These are phyloP conservation scores for Odontophorus gujanensis DNA, from an alignment of 2,113 vertebrate species.

Conservation along the genomic window DNA sequence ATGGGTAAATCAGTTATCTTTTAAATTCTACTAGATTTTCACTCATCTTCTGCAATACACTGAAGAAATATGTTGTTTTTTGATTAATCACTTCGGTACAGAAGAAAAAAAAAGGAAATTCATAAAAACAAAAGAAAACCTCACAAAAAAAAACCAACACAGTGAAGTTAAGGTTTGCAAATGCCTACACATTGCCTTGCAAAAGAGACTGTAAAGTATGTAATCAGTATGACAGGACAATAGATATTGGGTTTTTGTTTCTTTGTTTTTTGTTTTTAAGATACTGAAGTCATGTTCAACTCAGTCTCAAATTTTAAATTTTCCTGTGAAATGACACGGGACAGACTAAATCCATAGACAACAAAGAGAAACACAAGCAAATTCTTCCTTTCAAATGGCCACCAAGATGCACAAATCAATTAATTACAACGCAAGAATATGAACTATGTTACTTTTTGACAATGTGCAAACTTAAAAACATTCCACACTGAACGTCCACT, in stretches of 20 bases:
- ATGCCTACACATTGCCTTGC: neutral
- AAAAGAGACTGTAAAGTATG: neutral
- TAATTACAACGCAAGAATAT: neutral
- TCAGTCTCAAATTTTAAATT: neutral
- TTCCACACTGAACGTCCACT: neutral
- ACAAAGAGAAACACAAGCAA: neutral
- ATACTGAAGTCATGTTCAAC: neutral
- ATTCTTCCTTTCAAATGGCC: neutral
- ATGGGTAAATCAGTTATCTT: neutral
- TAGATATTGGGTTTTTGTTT: neutral
- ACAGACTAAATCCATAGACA: neutral
- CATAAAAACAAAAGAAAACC: neutral
- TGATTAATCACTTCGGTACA: neutral
- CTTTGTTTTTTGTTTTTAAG: neutral
- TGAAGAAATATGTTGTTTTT: neutral
- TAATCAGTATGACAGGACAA: neutral
- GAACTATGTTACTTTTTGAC: neutral
- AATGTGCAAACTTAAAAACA: neutral
- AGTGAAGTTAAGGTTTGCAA: neutral
- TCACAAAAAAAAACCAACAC: neutral
- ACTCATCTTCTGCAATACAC: neutral
- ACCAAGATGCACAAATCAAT: neutral
- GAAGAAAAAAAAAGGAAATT: neutral
- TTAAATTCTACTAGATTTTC: neutral
- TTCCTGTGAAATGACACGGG: neutral